Evolutionary conservation across 2,797 vertebrate species (phyloP).

Genomic region (Macropus fuliginosus): DNA sequence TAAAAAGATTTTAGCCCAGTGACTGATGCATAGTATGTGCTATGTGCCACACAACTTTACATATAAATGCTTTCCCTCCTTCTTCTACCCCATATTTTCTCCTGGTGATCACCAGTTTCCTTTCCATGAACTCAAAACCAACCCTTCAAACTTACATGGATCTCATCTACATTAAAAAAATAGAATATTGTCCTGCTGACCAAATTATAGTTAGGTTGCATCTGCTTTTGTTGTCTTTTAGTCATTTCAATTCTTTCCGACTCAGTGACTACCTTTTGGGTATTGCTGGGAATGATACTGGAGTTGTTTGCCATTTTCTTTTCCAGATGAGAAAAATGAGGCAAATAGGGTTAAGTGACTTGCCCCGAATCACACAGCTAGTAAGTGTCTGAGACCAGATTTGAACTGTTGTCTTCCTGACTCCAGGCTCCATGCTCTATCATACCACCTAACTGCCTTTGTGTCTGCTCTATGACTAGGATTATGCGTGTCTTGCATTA

Average conservation of each 20-base stretch:
- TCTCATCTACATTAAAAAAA: conserved; percentile 9
- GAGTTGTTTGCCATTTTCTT: neutral
- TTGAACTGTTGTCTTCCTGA: neutral
- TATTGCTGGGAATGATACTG: neutral
- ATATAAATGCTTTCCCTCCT: no score
- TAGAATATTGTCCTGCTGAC: neutral
- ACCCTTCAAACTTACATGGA: neutral
- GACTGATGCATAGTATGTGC: neutral
- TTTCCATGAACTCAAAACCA: neutral
- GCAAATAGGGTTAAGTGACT: neutral
- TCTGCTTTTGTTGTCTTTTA: neutral
- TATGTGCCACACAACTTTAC: neutral
- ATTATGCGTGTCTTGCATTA: neutral
- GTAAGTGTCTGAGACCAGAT: neutral
- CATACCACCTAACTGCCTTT: neutral
- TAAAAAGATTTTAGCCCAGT: neutral
- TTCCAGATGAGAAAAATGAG: neutral
- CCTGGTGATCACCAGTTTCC: neutral
- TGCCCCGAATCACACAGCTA: neutral
- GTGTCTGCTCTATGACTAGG: neutral
- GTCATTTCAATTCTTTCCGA: neutral
- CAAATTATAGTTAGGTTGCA: conserved; percentile 1
- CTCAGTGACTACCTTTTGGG: neutral
- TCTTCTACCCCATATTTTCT: neutral
- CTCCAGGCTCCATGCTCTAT: neutral